phyloP scores from a whole-genome alignment of 2,888 invertebrate species.

The Ormyrus rosae region DNA sequence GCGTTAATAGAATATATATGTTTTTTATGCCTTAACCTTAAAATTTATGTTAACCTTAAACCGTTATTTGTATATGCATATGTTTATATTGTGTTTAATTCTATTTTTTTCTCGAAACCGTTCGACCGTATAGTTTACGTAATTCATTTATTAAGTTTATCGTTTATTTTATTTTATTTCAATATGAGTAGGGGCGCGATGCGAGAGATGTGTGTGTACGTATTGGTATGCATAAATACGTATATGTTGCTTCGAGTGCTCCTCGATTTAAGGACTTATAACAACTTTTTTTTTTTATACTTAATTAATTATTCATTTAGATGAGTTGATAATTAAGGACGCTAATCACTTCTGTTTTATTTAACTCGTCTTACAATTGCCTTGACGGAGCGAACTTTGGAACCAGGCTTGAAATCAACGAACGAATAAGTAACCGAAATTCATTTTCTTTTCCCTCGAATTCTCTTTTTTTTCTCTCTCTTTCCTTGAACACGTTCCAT shows the following conservation, averaged over 20 bases:
- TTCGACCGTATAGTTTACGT: conserved; percentile 40
- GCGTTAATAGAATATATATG: conserved; percentile 58
- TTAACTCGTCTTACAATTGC: neutral
- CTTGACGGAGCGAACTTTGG: conserved; percentile 11
- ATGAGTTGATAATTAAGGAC: conserved; percentile 35
- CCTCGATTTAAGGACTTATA: conserved; percentile 38
- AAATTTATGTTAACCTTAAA: conserved; percentile 37
- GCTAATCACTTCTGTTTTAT: conserved; percentile 13
- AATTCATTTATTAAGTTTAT: conserved; percentile 18
- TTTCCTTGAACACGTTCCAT: neutral
- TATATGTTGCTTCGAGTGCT: conserved; percentile 50
- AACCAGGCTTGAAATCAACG: neutral
- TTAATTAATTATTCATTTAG: conserved; percentile 10
- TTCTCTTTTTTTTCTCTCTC: neutral
- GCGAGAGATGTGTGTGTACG: conserved; percentile 51
- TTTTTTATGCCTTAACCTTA: conserved; percentile 50
- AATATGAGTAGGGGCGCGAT: conserved; percentile 43
- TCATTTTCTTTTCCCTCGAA: neutral
- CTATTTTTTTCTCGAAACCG: neutral
- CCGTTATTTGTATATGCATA: conserved; percentile 48
- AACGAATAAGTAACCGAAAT: neutral
- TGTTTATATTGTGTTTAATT: conserved; percentile 46
- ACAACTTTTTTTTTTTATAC: neutral
- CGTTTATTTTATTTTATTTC: conserved; percentile 21
- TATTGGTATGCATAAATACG: conserved; percentile 53